Evolutionary conservation across 2,113 vertebrate species (phyloP), one percentile per base, ranked within the genome.

Genomic region (Callocephalon fimbriatum): DNA sequence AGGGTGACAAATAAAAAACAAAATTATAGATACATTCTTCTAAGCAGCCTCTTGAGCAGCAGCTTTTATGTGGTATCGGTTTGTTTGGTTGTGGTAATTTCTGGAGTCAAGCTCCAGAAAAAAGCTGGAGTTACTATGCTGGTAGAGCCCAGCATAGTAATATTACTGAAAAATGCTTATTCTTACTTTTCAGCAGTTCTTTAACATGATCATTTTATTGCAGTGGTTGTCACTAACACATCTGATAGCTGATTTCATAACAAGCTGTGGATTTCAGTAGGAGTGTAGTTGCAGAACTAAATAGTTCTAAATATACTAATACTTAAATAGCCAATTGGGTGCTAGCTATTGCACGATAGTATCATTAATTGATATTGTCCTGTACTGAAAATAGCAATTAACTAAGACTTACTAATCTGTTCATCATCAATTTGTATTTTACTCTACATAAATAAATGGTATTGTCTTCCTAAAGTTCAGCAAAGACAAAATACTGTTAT

Each of bases 341-440:
- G 86, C 61, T 84, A 71, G 68, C 78, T 90, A 65, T 63, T 85
- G 56, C 42, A 65, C 23, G 51, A 73, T 96, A 92, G 86, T 92
- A 31, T 86, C 90, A 96, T 93, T 87, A 96, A 94, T n/a, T 91
- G 86, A 94, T 87, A 90, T 71, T 74, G 79, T 93, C 90, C 61
- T 70, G 42, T 79, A 74, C 72, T 86, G 67, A 92, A 97, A 97
- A 78, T 77, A 88, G 72, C 80, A 88, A 96, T 95, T 97, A 96
- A 86, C 71, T 83, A 66, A 92, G 88, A 77, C 75, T 80, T 74
- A 83, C 71, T 95, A 86, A 96, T 94, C 65, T 84, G 44, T 70
- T 95, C 72, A 45, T 88, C 93, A 96, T 88, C 82, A 90, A 25
- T 67, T 50, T 82, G 70, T 82, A 61, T 88, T 91, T 88, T 91